Evolutionary conservation across 2,113 vertebrate species (phyloP).

Genomic region (Callaeas wilsoni): DNA sequence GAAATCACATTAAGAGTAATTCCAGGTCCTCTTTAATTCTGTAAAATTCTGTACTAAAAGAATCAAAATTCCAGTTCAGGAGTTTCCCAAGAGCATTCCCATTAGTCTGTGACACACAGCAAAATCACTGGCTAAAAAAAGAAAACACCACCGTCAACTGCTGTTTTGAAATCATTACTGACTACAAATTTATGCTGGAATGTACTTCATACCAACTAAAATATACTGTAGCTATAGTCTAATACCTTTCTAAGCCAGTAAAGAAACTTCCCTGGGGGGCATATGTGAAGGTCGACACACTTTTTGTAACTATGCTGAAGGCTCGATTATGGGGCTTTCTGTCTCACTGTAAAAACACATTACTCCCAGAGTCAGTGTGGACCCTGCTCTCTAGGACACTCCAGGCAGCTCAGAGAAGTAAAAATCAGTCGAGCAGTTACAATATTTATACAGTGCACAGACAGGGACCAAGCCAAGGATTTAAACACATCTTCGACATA

Average conservation of each 20-base stretch:
- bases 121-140: background rate
- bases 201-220: background rate
- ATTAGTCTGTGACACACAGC: background rate
- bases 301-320: background rate
- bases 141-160: background rate
- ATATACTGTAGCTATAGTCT: background rate
- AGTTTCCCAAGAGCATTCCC: background rate
- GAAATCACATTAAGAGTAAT: background rate
- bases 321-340: background rate
- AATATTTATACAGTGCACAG: background rate
- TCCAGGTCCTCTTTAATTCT: background rate
- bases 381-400: background rate
- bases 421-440: background rate
- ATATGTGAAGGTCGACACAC: background rate
- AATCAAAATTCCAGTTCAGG: background rate
- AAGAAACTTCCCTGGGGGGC: background rate
- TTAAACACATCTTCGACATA: background rate
- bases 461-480: background rate
- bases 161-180: background rate
- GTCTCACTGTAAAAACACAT: background rate
- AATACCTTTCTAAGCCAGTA: background rate
- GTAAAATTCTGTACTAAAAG: background rate
- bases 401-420: slow-evolving; percentile 46
- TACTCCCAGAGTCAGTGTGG: background rate
- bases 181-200: background rate